Percentiles rank a stretch among this genome's conserved stretches.
Conservation (phyloP, 2,888 invertebrate genomes). For the Omphaloscelis lunosa region DNA sequence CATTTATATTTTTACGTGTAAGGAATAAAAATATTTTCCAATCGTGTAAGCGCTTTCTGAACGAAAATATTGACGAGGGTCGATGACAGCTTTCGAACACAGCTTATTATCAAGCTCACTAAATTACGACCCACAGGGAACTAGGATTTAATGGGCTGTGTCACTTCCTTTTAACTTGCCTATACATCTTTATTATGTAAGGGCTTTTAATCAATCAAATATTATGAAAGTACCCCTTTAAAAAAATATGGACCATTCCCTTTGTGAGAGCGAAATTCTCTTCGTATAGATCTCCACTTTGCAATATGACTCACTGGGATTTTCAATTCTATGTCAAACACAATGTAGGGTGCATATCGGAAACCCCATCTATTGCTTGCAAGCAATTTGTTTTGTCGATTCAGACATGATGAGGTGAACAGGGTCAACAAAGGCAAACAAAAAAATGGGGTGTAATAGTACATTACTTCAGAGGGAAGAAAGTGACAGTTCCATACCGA, state of each 20-base stretch:
- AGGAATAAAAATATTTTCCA: slow-evolving; percentile 50
- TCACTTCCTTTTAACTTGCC: slow-evolving; percentile 47
- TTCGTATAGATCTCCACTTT: neutral
- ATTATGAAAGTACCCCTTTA: neutral
- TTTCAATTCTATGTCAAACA: slow-evolving; percentile 12
- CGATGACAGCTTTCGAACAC: slow-evolving; percentile 62
- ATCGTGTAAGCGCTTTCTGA: slow-evolving; percentile 44
- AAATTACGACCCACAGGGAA: slow-evolving; percentile 52
- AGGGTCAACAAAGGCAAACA: slow-evolving; percentile 26
- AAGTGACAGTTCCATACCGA: too few relatives aligned
- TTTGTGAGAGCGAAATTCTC: neutral
- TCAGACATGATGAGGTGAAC: slow-evolving; percentile 6
- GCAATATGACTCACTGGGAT: slow-evolving; percentile 2
- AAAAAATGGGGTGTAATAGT: too few relatives aligned
- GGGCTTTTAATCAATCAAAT: slow-evolving; percentile 39
- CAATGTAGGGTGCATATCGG: neutral
- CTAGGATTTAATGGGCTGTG: slow-evolving; percentile 60
- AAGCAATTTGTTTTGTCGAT: slow-evolving; percentile 2
- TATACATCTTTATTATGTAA: slow-evolving; percentile 34
- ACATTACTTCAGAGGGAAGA: too few relatives aligned
- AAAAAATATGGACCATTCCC: neutral
- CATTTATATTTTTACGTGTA: slow-evolving; percentile 46
- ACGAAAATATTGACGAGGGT: slow-evolving; percentile 69
- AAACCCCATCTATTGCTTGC: neutral
- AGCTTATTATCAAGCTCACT: slow-evolving; percentile 61